These are phyloP conservation scores for Nothocercus julius DNA, from an alignment of 2,113 vertebrate species.

Conservation along the genomic window DNA sequence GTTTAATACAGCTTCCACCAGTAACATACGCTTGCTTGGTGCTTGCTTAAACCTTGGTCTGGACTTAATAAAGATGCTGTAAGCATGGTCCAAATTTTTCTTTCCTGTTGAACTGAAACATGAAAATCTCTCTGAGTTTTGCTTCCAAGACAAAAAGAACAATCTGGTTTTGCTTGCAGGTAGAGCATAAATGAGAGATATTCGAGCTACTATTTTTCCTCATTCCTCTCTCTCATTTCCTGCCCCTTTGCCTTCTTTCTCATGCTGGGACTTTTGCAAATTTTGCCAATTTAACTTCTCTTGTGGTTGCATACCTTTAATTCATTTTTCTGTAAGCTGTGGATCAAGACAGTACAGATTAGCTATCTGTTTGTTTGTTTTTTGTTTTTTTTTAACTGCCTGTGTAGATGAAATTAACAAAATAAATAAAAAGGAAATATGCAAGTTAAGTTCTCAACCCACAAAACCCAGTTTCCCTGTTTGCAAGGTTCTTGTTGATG, in stretches of 20 bases:
- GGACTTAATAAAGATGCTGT: not conserved
- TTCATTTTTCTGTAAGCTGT: not conserved
- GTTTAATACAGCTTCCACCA: not conserved
- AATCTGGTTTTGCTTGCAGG: not conserved
- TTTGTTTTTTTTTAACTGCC: not conserved
- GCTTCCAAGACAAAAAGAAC: not conserved
- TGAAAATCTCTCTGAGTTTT: not conserved
- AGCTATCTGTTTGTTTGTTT: too few species aligned
- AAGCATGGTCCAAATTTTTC: not conserved
- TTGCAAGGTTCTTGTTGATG: not conserved
- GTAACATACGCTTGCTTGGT: not conserved
- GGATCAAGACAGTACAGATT: not conserved
- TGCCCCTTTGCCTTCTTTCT: not conserved
- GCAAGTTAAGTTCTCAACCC: not conserved
- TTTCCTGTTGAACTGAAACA: not conserved
- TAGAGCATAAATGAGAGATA: not conserved
- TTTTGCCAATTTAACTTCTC: not conserved
- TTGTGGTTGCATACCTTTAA: not conserved
- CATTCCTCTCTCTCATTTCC: not conserved
- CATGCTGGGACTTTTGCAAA: not conserved
- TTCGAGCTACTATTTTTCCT: not conserved
- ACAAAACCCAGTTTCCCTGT: not conserved
- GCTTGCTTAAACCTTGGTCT: not conserved
- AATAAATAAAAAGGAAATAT: not conserved
- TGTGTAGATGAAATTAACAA: not conserved